Percentiles rank a stretch among this genome's conserved stretches.
Conservation (phyloP, 2,888 invertebrate genomes). For the Galeruca laticollis region DNA sequence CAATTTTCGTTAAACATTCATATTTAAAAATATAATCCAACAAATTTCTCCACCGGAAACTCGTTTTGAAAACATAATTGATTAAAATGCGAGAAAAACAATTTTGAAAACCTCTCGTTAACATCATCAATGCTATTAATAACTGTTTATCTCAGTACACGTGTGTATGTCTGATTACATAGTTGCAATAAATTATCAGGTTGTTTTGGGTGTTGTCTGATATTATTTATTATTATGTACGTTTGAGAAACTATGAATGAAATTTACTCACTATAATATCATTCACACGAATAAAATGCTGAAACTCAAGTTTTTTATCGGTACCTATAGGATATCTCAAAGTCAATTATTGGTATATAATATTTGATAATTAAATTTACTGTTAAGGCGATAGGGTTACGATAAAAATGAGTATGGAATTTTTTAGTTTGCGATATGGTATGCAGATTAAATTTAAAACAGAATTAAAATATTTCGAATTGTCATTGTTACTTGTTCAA, state of each 20-base stretch:
- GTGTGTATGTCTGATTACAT: constrained; percentile 5
- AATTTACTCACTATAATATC: not conserved
- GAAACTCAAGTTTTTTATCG: not conserved
- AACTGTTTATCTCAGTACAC: constrained; percentile 7
- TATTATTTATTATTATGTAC: not conserved
- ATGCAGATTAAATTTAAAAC: no score
- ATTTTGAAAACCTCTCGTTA: not conserved
- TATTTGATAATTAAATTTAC: not conserved
- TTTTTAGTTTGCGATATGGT: no score
- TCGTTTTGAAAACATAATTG: not conserved
- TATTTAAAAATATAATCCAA: not conserved
- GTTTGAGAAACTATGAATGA: constrained; percentile 4
- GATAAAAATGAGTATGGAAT: not conserved
- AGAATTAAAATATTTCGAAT: no score
- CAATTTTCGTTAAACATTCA: no score
- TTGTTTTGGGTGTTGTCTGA: constrained; percentile 10
- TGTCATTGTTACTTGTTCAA: no score
- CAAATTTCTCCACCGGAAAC: constrained; percentile 3
- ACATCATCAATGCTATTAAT: not conserved
- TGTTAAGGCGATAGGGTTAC: not conserved
- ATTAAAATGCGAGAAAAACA: not conserved
- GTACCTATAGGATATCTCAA: constrained; percentile 14
- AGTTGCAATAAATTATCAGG: constrained; percentile 20
- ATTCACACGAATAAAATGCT: constrained; percentile 3
- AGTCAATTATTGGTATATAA: not conserved